A percentile compares a stretch with the other conserved stretches of the same genome.
These are phyloP conservation scores for Schizaphis graminum DNA, from an alignment of 2,888 invertebrate species.

Conservation along the genomic window DNA sequence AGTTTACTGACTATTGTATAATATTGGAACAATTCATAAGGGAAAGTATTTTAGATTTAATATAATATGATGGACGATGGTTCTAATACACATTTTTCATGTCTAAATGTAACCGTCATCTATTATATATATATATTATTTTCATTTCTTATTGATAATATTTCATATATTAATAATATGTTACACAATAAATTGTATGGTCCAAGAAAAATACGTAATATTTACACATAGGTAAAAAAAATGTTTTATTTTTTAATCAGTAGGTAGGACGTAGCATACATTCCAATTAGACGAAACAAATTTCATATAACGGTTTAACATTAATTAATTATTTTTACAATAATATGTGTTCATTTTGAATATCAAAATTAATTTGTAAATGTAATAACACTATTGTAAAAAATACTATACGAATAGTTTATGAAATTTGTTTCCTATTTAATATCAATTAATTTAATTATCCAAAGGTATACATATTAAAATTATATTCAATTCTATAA, in stretches of 20 bases:
- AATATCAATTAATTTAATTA: not conserved
- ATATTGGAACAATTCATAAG: conserved; percentile 57
- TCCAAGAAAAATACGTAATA: conserved; percentile 25
- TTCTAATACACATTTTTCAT: conserved; percentile 44
- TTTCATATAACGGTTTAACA: not conserved
- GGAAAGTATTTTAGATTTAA: conserved; percentile 58
- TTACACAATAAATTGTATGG: conserved; percentile 37
- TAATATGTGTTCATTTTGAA: not conserved
- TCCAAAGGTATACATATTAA: not conserved
- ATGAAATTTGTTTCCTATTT: not conserved
- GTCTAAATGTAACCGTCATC: conserved; percentile 51
- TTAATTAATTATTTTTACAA: not conserved
- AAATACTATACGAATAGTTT: too few species aligned
- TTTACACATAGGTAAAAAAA: conserved; percentile 18
- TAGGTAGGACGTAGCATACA: not conserved
- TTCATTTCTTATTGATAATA: not conserved
- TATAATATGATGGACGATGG: not conserved
- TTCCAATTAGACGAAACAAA: not conserved
- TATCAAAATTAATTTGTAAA: not conserved
- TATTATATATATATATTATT: conserved; percentile 39
- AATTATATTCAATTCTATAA: not conserved
- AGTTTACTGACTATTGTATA: conserved; percentile 59
- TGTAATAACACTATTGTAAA: not conserved
- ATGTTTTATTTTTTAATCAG: not conserved
- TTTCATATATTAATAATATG: not conserved